Base-by-base conservation (phyloP, 2,888 invertebrate genomes). In the Oeneis ivallda region DNA sequence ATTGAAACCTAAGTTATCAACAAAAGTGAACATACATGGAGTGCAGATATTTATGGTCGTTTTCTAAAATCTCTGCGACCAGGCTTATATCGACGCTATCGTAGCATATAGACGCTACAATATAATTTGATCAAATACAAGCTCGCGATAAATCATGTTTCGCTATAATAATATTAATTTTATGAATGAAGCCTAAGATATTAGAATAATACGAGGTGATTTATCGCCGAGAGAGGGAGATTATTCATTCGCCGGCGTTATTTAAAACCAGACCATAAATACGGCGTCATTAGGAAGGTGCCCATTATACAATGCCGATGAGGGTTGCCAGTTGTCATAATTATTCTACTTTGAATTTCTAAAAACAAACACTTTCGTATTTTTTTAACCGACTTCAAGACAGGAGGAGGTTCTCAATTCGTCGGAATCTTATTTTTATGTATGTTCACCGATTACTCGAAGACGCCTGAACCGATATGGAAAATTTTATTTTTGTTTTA, bases 131-230 rank as follows among this genome's bases (percentile, higher is more conserved):
- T 50, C 57, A 49, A 66, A 63, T 59, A 59, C 60, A 65, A 50
- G 63, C 56, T 32, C 57, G 47, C 56, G 68, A 68, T 68, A 68
- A 68, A 68, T 68, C 63, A 68, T 56, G 56, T 57, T 63, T 52
- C 65, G 56, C 60, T 26, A 57, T 63, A 56, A 65, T 68, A 69
- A 69, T 69, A 69, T 66, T 64, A 64, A 62, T 66, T 68, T 69
- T 68, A 64, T 69, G 68, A 69, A 66, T 66, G 68, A 69, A 69
- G 58, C 61, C 53, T 49, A 59, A 59, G 61, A 64, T 69, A 66
- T 69, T 66, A 62, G 61, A 69, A 66, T 69, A 66, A 66, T 68
- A 64, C 66, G 49, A 13, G 32, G 45, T 64, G 66, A 69, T 66
- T 69, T 69, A 69, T 66, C 34, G 57, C 19, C 32, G 52, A 34